These are phyloP conservation scores for Trissonchulus latispiculum DNA, from an alignment of 2,888 invertebrate genomes.

Conservation along the genomic window DNA sequence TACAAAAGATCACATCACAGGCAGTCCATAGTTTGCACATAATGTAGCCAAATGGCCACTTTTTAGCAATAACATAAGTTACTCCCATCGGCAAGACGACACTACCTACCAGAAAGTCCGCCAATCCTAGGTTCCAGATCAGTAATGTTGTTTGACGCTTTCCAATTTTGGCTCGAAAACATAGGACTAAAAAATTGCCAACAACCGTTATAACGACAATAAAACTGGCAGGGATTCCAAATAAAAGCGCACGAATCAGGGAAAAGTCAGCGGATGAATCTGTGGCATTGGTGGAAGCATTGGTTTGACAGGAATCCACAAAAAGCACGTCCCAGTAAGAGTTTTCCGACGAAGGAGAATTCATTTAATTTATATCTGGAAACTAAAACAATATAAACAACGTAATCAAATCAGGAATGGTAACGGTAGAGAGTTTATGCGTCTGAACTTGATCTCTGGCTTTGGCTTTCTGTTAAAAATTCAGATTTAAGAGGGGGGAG, in stretches of 20 bases:
- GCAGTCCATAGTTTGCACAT: conserved; percentile 54
- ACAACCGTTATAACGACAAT: conserved; percentile 42
- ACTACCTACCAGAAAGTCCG: conserved; percentile 43
- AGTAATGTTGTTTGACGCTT: conserved; percentile 42
- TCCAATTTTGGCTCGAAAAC: conserved; percentile 41
- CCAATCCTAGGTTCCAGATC: conserved; percentile 44
- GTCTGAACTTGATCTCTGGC: no score
- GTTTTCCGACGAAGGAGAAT: no score
- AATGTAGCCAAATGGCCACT: conserved; percentile 51
- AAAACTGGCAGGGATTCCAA: conserved; percentile 37
- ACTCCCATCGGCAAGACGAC: conserved; percentile 42
- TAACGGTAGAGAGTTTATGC: no score
- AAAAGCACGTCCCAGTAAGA: no score
- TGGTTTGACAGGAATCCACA: no score
- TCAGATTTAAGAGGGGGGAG: no score
- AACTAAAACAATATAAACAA: no score
- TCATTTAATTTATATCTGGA: no score
- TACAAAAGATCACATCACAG: conserved; percentile 54
- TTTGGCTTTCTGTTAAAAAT: no score
- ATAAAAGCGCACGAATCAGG: conserved; percentile 17
- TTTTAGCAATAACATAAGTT: conserved; percentile 34
- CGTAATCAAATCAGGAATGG: no score
- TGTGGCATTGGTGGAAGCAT: no score
- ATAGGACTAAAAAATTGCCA: conserved; percentile 42
- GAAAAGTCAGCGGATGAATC: conserved; percentile 11